Conservation (phyloP, 2,797 vertebrate genomes). For the Pipistrellus pipistrellus region DNA sequence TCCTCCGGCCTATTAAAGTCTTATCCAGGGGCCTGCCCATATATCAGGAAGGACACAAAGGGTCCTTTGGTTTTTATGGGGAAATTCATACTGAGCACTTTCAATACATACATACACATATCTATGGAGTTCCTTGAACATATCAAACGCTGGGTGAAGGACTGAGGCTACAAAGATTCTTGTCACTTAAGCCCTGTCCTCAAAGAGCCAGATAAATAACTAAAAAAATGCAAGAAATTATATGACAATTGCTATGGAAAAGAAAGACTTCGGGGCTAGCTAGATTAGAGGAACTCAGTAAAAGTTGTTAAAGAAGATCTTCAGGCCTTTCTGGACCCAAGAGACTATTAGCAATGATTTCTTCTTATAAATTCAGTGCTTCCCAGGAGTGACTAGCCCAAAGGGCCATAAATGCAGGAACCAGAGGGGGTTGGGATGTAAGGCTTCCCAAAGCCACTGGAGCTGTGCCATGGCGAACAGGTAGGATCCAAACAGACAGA, state of each 20-base stretch:
- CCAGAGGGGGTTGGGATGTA: neutral
- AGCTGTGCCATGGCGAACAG: rapidly evolving
- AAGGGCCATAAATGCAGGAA: neutral
- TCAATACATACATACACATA: neutral
- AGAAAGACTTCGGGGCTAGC: neutral
- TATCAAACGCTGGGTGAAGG: neutral
- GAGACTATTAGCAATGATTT: neutral
- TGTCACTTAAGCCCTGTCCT: neutral
- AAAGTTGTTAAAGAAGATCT: neutral
- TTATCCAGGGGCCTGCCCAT: neutral
- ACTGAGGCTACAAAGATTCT: neutral
- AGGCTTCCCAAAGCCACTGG: neutral
- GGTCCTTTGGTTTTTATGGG: constrained; percentile 18
- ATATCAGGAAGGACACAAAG: neutral
- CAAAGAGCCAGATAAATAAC: neutral
- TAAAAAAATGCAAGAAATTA: neutral
- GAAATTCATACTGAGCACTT: neutral
- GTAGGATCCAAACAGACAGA: neutral
- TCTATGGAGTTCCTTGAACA: neutral
- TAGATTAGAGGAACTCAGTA: neutral
- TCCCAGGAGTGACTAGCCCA: neutral
- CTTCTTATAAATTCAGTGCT: neutral
- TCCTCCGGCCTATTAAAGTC: neutral
- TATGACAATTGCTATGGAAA: neutral
- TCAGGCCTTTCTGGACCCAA: neutral